phyloP scores from a whole-genome alignment of 2,113 vertebrate species.

The Bothrops jararaca region DNA sequence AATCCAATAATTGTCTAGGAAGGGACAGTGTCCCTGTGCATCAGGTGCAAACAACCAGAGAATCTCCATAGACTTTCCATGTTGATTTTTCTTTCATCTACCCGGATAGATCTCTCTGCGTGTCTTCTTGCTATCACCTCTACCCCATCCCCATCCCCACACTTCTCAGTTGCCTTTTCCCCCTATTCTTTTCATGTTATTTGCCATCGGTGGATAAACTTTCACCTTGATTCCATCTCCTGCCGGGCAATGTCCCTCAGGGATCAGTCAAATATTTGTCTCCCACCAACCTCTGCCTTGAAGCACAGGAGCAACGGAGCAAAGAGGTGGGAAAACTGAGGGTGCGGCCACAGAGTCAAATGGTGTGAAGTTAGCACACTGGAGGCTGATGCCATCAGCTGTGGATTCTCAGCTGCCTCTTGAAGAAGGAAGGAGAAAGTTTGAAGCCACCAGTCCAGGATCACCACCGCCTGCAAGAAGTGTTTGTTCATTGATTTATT shows the following conservation, averaged over 20 bases:
- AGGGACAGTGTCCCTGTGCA: neutral
- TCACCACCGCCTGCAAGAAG: neutral
- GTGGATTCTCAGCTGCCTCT: neutral
- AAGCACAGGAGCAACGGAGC: constrained; percentile 47
- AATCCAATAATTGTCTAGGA: neutral
- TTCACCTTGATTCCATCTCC: constrained; percentile 26
- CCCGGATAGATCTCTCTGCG: neutral
- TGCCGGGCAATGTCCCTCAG: constrained; percentile 40
- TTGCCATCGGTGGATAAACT: constrained; percentile 58
- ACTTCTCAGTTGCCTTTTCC: neutral
- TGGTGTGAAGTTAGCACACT: constrained; percentile 25
- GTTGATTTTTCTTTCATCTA: neutral
- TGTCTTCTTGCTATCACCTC: no score
- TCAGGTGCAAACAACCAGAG: no score
- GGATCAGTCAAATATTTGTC: constrained; percentile 59
- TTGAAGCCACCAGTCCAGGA: neutral
- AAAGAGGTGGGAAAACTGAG: constrained; percentile 42
- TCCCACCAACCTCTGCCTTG: constrained; percentile 31
- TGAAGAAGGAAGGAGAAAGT: neutral
- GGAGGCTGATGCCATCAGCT: neutral
- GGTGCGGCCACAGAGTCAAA: constrained; percentile 3
- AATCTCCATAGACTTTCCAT: neutral
- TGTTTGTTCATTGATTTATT: neutral
- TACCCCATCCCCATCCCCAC: neutral
- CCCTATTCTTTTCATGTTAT: constrained; percentile 47